Evolutionary conservation across 2,888 invertebrate species (phyloP).

Genomic region (Microplitis manilae): DNA sequence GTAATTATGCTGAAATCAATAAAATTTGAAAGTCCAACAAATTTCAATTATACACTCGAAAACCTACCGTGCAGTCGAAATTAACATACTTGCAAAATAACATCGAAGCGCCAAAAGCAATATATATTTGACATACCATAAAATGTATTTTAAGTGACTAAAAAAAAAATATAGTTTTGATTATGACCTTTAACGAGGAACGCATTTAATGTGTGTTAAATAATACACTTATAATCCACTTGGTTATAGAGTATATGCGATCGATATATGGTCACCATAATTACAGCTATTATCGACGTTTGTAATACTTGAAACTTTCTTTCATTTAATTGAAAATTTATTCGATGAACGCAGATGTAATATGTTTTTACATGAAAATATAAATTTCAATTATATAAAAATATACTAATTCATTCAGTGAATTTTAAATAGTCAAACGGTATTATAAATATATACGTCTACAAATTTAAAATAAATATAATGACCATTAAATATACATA

Average conservation of each 20-base stretch:
- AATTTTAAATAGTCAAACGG: constrained; percentile 8
- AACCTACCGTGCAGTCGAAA: not conserved
- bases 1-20: not conserved
- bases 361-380: constrained; percentile 29
- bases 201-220: too few relatives aligned
- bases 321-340: constrained; percentile 44
- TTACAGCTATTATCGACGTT: constrained; percentile 43
- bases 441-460: not conserved
- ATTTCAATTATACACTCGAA: not conserved
- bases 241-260: not conserved
- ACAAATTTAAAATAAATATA: not conserved
- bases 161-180: too few relatives aligned
- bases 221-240: not conserved
- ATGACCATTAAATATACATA: not conserved
- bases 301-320: constrained; percentile 43
- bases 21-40: constrained; percentile 8
- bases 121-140: too few relatives aligned
- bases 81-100: not conserved
- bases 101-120: too few relatives aligned
- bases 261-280: constrained; percentile 42
- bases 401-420: not conserved
- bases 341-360: constrained; percentile 42
- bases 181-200: too few relatives aligned
- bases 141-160: too few relatives aligned
- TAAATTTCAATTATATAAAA: constrained; percentile 18